phyloP scores from a whole-genome alignment of 1,140 invertebrate genomes.

The Holotrichia oblita region DNA sequence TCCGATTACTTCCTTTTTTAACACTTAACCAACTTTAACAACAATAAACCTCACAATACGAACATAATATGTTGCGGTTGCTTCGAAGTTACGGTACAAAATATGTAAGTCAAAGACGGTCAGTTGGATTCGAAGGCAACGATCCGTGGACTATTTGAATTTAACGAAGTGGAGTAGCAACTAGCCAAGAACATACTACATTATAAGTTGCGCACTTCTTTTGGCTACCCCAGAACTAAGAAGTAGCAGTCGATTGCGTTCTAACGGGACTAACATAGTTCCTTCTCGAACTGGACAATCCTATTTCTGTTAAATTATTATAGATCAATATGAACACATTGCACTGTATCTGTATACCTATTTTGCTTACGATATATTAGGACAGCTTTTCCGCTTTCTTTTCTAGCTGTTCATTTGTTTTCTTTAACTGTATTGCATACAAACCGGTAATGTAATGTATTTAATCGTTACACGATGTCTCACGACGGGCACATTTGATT shows the following conservation, averaged over 20 bases:
- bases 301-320: constrained; percentile 36
- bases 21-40: background rate
- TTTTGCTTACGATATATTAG: constrained; percentile 1
- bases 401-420: background rate
- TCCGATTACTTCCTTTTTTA: too few species aligned
- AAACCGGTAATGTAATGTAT: too few species aligned
- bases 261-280: constrained; percentile 33
- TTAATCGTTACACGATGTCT: too few species aligned
- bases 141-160: constrained; percentile 30
- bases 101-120: constrained; percentile 31
- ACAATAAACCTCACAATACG: constrained; percentile 1
- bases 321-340: background rate
- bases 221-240: constrained; percentile 25
- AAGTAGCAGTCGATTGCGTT: constrained; percentile 10
- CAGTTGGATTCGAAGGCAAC: constrained; percentile 11
- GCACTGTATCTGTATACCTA: background rate
- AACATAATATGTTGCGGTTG: background rate
- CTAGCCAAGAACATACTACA: constrained; percentile 3
- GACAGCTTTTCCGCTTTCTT: constrained; percentile 15
- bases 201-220: constrained; percentile 39
- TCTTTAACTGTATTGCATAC: background rate
- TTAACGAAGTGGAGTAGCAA: constrained; percentile 18
- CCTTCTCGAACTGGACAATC: constrained; percentile 8
- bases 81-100: constrained; percentile 25
- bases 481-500: too few species aligned